Conservation (phyloP, 2,888 invertebrate genomes). For the Adineta ricciae region DNA sequence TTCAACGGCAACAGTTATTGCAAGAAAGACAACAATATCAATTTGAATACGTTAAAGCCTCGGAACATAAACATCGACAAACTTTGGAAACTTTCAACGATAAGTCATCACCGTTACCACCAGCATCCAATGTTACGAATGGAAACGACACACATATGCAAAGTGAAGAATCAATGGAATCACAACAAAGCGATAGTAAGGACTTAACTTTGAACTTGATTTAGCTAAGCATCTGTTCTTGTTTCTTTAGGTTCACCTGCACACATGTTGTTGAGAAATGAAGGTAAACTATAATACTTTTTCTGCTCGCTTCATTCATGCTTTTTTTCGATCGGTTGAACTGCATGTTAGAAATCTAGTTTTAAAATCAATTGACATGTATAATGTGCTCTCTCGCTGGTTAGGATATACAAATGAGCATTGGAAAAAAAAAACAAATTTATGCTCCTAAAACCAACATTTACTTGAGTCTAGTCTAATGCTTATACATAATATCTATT, state of each 20-base stretch:
- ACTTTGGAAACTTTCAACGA: neutral
- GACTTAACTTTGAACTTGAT: too few relatives aligned
- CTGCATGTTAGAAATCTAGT: neutral
- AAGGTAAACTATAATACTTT: neutral
- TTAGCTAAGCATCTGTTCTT: too few relatives aligned
- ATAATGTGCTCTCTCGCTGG: neutral
- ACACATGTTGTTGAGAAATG: neutral
- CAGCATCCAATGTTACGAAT: neutral
- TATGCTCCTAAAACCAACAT: neutral
- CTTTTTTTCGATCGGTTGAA: neutral
- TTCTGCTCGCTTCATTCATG: neutral
- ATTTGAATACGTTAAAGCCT: slow-evolving; percentile 28
- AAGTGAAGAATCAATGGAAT: slow-evolving; percentile 20
- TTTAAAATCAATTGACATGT: neutral
- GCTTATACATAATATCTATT: neutral
- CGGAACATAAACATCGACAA: slow-evolving; percentile 24
- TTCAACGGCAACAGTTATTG: slow-evolving; percentile 24
- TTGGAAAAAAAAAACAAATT: neutral
- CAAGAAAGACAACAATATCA: slow-evolving; percentile 34
- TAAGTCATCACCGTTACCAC: neutral
- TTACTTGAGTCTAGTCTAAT: neutral
- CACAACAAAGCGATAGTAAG: slow-evolving; percentile 11
- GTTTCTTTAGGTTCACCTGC: neutral
- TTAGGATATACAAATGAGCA: neutral
- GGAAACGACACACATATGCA: neutral